phyloP scores from a whole-genome alignment of 2,888 invertebrate genomes.

The Ctena decussata region DNA sequence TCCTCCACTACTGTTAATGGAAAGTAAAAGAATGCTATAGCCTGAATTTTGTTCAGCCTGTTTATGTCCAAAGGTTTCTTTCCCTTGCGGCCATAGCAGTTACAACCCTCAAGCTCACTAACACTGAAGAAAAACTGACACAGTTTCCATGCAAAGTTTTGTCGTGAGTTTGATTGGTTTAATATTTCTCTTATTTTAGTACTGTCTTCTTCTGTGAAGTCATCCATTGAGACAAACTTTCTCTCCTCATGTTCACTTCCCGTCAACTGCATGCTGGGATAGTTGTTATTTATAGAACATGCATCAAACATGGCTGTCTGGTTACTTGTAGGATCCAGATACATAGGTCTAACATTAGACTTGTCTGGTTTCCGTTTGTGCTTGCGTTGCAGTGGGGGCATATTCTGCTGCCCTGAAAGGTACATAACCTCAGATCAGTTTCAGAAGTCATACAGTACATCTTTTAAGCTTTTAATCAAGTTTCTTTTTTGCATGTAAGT shows the following conservation, averaged over 20 bases:
- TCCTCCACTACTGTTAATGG: not conserved
- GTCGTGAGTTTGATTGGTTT: constrained; percentile 31
- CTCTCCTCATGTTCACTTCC: not conserved
- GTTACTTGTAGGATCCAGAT: not conserved
- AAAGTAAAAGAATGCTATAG: not conserved
- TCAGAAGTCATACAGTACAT: not conserved
- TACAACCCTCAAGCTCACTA: constrained; percentile 41
- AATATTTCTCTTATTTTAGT: constrained; percentile 18
- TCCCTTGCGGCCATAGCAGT: constrained; percentile 49
- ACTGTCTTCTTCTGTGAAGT: not conserved
- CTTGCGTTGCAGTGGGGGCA: not conserved
- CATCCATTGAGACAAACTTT: not conserved
- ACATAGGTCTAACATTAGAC: not conserved
- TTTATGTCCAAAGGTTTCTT: constrained; percentile 21
- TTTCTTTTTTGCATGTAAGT: too few relatives aligned
- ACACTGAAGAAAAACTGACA: constrained; percentile 28
- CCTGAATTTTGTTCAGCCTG: not conserved
- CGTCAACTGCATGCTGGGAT: not conserved
- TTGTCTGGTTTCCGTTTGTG: constrained; percentile 5
- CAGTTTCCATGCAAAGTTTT: constrained; percentile 57
- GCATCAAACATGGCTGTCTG: not conserved
- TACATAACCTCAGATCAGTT: constrained; percentile 12
- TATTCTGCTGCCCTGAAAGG: not conserved
- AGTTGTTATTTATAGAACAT: not conserved
- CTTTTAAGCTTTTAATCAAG: too few relatives aligned